Conservation (phyloP, 2,888 invertebrate genomes). For the Ptychoptera albimana region DNA sequence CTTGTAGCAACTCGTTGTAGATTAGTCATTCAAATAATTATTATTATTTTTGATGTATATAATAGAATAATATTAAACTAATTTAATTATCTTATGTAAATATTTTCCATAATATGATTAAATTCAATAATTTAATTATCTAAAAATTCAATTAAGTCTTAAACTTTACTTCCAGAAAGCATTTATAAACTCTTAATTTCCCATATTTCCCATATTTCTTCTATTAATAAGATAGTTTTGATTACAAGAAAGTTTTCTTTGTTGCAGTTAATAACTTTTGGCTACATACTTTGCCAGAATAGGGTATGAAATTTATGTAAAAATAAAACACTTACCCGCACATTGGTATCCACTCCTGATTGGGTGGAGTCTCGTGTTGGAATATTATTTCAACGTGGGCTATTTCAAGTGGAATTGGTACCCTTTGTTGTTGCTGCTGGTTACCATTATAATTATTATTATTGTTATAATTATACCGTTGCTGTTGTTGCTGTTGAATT, state of each 20-base stretch:
- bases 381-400: conserved; percentile 31
- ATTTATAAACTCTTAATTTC: too few relatives aligned
- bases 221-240: too few relatives aligned
- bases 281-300: not conserved
- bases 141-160: too few relatives aligned
- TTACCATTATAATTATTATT: not conserved
- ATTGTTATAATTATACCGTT: not conserved
- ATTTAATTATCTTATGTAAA: too few relatives aligned
- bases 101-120: too few relatives aligned
- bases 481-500: not conserved
- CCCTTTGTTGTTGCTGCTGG: not conserved
- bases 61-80: too few relatives aligned
- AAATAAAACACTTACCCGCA: conserved; percentile 24
- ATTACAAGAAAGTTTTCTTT: not conserved
- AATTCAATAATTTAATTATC: too few relatives aligned
- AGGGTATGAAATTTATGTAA: not conserved
- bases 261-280: not conserved
- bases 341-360: conserved; percentile 26
- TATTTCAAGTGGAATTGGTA: conserved; percentile 20
- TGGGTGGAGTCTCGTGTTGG: conserved; percentile 26
- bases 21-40: too few relatives aligned
- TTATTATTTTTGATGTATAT: too few relatives aligned
- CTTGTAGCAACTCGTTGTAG: too few relatives aligned
- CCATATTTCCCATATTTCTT: too few relatives aligned
- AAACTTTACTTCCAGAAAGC: too few relatives aligned